Conservation (phyloP, 2,113 vertebrate species). For the Prochilodus magdalenae region DNA sequence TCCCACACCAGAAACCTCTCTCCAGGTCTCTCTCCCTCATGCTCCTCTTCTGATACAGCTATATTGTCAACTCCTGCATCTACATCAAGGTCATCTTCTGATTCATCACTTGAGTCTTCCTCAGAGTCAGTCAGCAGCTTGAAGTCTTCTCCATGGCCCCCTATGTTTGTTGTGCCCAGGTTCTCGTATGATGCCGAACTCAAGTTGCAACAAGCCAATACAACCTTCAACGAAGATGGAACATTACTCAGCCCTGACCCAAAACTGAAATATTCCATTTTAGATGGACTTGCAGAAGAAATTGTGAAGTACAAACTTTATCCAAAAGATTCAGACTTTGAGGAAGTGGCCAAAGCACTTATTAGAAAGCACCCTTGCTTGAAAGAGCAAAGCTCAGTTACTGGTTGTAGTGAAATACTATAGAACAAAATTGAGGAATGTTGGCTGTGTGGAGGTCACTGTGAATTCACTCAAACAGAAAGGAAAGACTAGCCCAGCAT, state of each 20-base stretch:
- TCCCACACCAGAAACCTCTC: too few relatives aligned
- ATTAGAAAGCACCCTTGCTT: too few relatives aligned
- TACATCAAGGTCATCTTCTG: conserved; percentile 18
- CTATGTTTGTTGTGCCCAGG: conserved; percentile 21
- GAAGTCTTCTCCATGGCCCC: too few relatives aligned
- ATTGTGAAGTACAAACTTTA: conserved; percentile 44
- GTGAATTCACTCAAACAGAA: too few relatives aligned
- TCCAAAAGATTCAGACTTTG: background rate
- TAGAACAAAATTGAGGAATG: too few relatives aligned
- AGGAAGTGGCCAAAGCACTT: background rate
- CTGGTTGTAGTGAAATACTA: too few relatives aligned
- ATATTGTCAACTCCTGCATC: too few relatives aligned
- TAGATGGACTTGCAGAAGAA: conserved; percentile 47
- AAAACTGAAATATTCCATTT: conserved; percentile 48
- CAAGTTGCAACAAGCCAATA: conserved; percentile 39
- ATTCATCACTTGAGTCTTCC: conserved; percentile 27
- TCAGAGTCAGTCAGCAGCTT: background rate
- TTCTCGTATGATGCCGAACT: conserved; percentile 46
- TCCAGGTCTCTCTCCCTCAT: conserved; percentile 2
- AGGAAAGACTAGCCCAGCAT: too few relatives aligned
- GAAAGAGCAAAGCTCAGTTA: too few relatives aligned
- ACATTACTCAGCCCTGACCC: conserved; percentile 35
- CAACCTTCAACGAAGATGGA: background rate
- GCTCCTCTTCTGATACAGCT: too few relatives aligned
- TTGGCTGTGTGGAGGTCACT: too few relatives aligned